Base-by-base conservation (phyloP, 2,888 invertebrate genomes). In the Rutpela maculata region DNA sequence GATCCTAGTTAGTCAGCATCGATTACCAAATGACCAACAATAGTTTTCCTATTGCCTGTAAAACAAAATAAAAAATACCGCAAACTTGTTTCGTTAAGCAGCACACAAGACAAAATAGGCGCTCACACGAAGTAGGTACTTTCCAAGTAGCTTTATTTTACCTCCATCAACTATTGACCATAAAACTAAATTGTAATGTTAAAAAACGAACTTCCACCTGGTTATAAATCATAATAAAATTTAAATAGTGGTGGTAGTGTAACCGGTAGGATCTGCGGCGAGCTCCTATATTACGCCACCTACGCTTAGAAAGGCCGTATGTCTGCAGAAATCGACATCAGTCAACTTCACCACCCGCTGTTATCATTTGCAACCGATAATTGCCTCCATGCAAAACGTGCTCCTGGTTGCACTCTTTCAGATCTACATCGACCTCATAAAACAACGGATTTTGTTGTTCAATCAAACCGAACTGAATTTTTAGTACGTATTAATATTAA, bases 291-390 rank as follows among this genome's bases (percentile, higher is more conserved):
- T 71, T 71, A 71, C 71, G 71, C 76, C 71, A 62, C 76, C 76
- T 67, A 76, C 78, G 18, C 19, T 68, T 60, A 65, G 11, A 62
- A 9, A 71, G 50, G 62, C 60, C 31, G 60, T 66, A 71, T 55
- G 50, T 72, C 76, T 72, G 77, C 77, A 76, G 75, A 69, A 74
- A 76, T 75, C 74, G 71, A 79, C 80, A 82, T 82, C 79, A 76
- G 76, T 82, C 80, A 81, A 82, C 80, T 80, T 78, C 79, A 81
- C 81, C 82, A 81, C 82, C 82, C 82, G 82, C 82, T 82, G 82
- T 75, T 82, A 82, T 82, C 81, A 82, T 81, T 81, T 81, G 81
- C 82, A 82, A 79, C 79, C 80, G 82, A 80, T 82, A 82, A 82
- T 82, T 82, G 80, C 80, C 72, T 69, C 75, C 62, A 35, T 71